phyloP scores from a whole-genome alignment of 2,113 vertebrate genomes.

The Microtus oregoni region DNA sequence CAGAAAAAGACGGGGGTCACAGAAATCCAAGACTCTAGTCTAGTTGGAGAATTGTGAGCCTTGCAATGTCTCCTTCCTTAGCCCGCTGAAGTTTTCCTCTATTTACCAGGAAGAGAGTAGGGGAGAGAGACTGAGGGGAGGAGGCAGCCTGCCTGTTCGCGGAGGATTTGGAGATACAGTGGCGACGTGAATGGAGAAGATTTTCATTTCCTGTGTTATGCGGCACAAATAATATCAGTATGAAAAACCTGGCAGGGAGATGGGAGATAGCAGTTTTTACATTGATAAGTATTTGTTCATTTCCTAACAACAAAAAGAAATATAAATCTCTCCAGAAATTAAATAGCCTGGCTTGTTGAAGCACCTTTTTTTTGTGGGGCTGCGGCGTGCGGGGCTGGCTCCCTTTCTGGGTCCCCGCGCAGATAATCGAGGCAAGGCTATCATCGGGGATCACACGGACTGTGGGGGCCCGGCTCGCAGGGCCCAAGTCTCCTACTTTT shows the following conservation, averaged over 20 bases:
- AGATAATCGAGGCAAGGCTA: conserved; percentile 96
- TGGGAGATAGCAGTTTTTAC: conserved; percentile 94
- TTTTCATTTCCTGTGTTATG: conserved; percentile 98
- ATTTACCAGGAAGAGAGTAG: conserved; percentile 74
- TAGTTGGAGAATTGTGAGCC: conserved; percentile 66
- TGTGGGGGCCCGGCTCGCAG: conserved; percentile 85
- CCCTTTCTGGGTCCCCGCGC: conserved; percentile 91
- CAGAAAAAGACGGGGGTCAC: not conserved
- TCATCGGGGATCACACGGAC: conserved; percentile 90
- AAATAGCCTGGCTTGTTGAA: conserved; percentile 90
- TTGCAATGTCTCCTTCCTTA: conserved; percentile 13
- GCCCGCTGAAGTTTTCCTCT: conserved; percentile 84
- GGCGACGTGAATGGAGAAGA: conserved; percentile 87
- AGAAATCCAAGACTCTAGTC: not conserved
- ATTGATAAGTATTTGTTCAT: conserved; percentile 99
- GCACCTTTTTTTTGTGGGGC: conserved; percentile 85
- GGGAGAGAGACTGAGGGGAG: conserved; percentile 47
- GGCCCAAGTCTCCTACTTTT: conserved; percentile 93
- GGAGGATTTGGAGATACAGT: conserved; percentile 90
- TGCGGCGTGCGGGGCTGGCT: conserved; percentile 89
- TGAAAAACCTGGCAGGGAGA: conserved; percentile 95
- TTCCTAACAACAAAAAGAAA: conserved; percentile 98
- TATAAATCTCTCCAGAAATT: conserved; percentile 93
- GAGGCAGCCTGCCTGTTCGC: conserved; percentile 75
- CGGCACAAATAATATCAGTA: conserved; percentile 94